Conservation (phyloP, 2,113 vertebrate genomes). For the Brachirus orientalis region DNA sequence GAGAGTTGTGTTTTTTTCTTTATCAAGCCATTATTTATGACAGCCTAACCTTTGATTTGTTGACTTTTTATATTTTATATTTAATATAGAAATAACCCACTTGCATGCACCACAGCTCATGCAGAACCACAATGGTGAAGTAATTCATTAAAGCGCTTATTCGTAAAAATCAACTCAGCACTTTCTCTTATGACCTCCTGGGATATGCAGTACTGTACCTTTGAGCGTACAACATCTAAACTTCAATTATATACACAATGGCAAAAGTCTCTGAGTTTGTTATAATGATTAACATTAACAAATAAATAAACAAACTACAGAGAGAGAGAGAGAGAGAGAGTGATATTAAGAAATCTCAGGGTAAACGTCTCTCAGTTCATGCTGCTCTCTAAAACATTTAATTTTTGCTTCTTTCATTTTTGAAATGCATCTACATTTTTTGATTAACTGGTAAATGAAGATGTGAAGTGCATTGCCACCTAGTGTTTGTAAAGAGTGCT, state of each 20-base stretch:
- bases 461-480: constrained; percentile 48
- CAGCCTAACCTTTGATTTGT: background rate
- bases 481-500: constrained; percentile 35
- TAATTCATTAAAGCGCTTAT: background rate
- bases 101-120: background rate
- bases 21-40: background rate
- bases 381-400: no score
- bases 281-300: no score
- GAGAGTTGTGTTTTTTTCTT: background rate
- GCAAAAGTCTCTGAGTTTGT: no score
- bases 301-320: no score
- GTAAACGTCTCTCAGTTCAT: no score
- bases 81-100: background rate
- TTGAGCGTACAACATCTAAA: background rate
- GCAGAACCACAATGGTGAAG: background rate
- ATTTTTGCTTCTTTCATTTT: no score
- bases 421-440: no score
- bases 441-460: background rate
- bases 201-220: background rate
- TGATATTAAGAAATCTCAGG: no score
- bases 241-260: no score
- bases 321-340: no score
- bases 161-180: background rate
- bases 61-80: background rate
- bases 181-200: constrained; percentile 7